Conservation (phyloP, 1,140 invertebrate species). For the Rhizoglyphus robini region DNA sequence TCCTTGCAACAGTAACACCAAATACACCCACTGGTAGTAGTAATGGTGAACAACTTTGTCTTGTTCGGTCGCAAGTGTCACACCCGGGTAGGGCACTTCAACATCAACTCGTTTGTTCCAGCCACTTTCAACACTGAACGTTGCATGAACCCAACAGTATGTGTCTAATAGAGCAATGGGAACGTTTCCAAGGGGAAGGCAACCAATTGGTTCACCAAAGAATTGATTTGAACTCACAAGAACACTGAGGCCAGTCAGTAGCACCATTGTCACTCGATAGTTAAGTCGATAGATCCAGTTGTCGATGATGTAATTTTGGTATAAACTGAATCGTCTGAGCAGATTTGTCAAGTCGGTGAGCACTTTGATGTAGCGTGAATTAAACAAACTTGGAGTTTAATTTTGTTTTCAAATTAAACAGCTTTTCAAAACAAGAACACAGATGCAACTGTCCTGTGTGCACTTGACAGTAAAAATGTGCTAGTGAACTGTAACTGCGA, state of each 20-base stretch:
- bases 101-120: neutral
- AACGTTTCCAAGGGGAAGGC: neutral
- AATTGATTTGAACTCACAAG: neutral
- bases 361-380: neutral
- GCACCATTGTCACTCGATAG: neutral
- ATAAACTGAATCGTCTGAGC: no score
- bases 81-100: no score
- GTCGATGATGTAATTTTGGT: no score
- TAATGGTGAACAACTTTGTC: neutral
- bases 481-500: no score
- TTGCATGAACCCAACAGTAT: neutral
- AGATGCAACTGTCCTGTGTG: no score
- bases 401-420: neutral
- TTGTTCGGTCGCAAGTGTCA: neutral
- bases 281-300: neutral
- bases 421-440: no score
- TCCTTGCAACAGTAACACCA: neutral
- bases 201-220: neutral
- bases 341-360: neutral
- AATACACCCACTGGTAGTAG: neutral
- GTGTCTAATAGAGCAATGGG: neutral
- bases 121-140: neutral
- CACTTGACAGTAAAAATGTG: no score
- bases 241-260: neutral
- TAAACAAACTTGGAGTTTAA: neutral